phyloP scores from a whole-genome alignment of 1,140 invertebrate species.

The Trachymyrmex septentrionalis region DNA sequence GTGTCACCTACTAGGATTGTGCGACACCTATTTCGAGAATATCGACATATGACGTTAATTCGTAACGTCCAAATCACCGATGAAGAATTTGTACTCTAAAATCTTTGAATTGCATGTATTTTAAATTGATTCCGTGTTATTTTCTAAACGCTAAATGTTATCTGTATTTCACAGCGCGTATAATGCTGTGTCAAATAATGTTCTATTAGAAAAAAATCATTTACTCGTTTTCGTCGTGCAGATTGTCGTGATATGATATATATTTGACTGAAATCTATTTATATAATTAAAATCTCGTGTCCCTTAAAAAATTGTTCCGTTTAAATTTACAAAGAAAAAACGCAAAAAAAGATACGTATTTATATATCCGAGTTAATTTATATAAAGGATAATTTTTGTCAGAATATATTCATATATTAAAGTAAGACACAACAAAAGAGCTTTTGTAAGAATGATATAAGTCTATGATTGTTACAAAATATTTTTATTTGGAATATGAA shows the following conservation, averaged over 20 bases:
- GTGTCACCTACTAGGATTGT: background rate
- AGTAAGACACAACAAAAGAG: background rate
- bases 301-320: background rate
- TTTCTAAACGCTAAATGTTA: background rate
- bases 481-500: background rate
- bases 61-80: background rate
- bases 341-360: background rate
- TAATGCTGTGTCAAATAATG: background rate
- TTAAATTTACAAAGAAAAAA: background rate
- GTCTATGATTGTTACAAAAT: background rate
- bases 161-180: background rate
- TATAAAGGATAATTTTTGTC: background rate
- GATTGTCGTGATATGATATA: background rate
- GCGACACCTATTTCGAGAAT: slow-evolving; percentile 28
- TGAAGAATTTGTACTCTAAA: background rate
- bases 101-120: background rate
- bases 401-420: background rate
- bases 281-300: background rate
- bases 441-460: background rate
- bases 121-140: background rate
- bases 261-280: background rate
- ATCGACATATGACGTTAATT: background rate
- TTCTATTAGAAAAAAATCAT: background rate
- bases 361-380: background rate
- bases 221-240: background rate